Base-by-base conservation (phyloP, 1,140 invertebrate species). In the Cheumatopsyche charites region DNA sequence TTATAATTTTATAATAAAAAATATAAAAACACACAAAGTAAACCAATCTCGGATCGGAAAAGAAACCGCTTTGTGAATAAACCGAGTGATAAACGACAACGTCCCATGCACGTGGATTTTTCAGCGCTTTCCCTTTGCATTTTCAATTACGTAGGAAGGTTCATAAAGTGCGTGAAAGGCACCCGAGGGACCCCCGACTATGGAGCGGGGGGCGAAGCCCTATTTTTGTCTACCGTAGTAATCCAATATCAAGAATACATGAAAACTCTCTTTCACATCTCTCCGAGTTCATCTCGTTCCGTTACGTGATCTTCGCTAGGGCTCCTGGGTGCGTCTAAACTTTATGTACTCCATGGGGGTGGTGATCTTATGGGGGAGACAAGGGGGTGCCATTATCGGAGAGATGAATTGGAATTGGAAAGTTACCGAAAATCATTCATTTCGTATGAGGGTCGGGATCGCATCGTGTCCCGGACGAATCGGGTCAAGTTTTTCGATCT, bases 81-180 rank as follows among this genome's bases (percentile, higher is more conserved):
- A 36, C 9, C 29, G 3, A 4, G 29, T 9, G 29, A 36, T 9
- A 36, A 36, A 36, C 29, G 29, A 9, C 29, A 4, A 36, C 29
- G 3, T 3, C 29, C 29, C n/a, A 13, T 26, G 7, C 13, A 62
- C 58, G 29, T 25, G 58, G 23, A 15, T 62, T 62, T 62, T n/a
- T 15, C 23, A 19, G 1, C 29, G 13, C n/a, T 42, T 63, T 63
- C 29, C 29, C 29, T 49, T 49, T 63, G 62, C 62, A 45, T 41
- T 42, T 63, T 63, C 62, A 42, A 63, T 63, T 63, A 63, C n/a
- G 36, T 13, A 63, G 13, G 41, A 49, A 49, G 11, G 62, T 63
- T 41, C 41, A 42, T 63, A 43, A 63, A 63, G 29, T 63, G n/a
- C 41, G 62, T 63, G n/a, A 58, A 58, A 12, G 55, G 23, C 55